These are phyloP conservation scores for Babyrousa celebensis DNA, from an alignment of 2,797 vertebrate species.

Conservation along the genomic window DNA sequence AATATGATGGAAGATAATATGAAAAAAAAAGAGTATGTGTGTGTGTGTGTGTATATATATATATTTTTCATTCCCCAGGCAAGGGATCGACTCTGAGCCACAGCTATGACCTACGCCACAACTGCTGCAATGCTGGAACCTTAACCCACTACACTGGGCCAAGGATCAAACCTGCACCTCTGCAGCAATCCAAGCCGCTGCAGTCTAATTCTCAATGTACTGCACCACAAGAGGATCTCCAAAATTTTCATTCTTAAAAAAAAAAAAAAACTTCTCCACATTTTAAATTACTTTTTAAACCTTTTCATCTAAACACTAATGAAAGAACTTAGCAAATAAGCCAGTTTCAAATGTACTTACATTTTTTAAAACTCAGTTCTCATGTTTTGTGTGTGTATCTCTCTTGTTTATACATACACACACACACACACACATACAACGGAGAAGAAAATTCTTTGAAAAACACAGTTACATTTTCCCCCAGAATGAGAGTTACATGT, in stretches of 20 bases:
- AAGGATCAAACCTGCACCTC: no score
- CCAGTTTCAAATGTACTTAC: not conserved
- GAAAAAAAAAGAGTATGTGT: no score
- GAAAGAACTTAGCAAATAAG: conserved; percentile 52
- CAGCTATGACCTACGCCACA: no score
- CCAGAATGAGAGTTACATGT: not conserved
- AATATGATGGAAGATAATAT: no score
- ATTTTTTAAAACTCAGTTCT: conserved; percentile 33
- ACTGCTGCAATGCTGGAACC: no score
- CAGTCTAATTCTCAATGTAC: no score
- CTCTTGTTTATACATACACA: not conserved
- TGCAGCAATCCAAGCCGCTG: no score
- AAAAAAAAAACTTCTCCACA: not conserved
- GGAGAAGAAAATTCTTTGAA: not conserved
- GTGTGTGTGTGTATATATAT: no score
- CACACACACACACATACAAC: not conserved
- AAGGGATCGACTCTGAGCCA: no score
- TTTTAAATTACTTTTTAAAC: conserved; percentile 37
- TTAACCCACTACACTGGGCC: no score
- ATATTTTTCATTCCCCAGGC: no score
- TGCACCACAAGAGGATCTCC: no score
- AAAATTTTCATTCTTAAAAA: conserved; percentile 61
- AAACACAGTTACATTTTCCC: not conserved
- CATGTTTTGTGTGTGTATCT: not conserved
- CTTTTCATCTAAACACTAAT: conserved; percentile 43